Conservation (phyloP, 2,888 invertebrate genomes). For the Acanthosoma haemorrhoidale region DNA sequence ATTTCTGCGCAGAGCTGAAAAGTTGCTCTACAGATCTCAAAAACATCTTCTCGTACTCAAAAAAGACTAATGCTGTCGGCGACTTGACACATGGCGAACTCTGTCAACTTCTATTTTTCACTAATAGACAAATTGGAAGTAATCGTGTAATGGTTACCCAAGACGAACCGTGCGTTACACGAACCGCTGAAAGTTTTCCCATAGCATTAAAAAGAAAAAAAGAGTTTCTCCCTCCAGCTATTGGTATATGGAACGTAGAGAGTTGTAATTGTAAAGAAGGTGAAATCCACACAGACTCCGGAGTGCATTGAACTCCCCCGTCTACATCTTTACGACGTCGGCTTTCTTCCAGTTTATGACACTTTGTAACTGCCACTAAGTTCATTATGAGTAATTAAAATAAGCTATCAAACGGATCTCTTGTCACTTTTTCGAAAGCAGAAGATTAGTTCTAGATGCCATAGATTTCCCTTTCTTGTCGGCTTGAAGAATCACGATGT, state of each 20-base stretch:
- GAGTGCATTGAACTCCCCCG: conserved; percentile 4
- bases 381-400: neutral
- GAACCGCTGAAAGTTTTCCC: neutral
- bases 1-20: too few relatives aligned
- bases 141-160: neutral
- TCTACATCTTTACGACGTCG: neutral
- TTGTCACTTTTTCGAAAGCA: too few relatives aligned
- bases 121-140: too few relatives aligned
- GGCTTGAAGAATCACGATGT: too few relatives aligned
- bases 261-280: conserved; percentile 24
- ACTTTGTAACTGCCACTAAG: too few relatives aligned
- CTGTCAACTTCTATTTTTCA: too few relatives aligned
- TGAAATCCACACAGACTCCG: neutral
- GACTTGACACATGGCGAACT: too few relatives aligned
- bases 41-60: too few relatives aligned
- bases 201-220: neutral
- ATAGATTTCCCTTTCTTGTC: too few relatives aligned
- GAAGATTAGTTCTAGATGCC: too few relatives aligned
- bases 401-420: neutral
- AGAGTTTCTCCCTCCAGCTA: neutral
- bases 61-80: too few relatives aligned
- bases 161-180: neutral
- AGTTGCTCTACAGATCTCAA: too few relatives aligned
- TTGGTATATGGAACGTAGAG: conserved; percentile 21
- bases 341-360: neutral